Conservation (phyloP, 1,140 invertebrate genomes). For the Maniola jurtina region DNA sequence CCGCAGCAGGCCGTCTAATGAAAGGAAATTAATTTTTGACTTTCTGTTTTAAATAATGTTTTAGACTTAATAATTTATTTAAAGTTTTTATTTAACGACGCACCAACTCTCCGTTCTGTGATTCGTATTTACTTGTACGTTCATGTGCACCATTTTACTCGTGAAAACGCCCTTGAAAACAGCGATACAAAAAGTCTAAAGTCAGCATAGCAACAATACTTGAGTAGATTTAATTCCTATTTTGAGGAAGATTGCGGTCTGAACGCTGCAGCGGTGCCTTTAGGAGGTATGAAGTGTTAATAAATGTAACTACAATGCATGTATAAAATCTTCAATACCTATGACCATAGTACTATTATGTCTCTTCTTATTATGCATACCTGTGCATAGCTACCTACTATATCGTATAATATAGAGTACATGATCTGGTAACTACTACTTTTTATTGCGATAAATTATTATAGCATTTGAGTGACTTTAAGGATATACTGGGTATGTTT, state of each 20-base stretch:
- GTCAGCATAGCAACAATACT: conserved; percentile 76
- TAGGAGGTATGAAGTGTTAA: conserved; percentile 52
- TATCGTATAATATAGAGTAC: background rate
- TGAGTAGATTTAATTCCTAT: conserved; percentile 51
- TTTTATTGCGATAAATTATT: background rate
- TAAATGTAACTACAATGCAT: background rate
- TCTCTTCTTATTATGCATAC: conserved; percentile 23
- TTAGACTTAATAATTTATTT: conserved; percentile 31
- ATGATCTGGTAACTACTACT: background rate
- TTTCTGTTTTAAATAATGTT: conserved; percentile 45
- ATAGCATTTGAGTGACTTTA: background rate
- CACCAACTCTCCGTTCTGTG: conserved; percentile 23
- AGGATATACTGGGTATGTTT: no score
- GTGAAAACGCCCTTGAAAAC: conserved; percentile 71
- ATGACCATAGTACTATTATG: conserved; percentile 27
- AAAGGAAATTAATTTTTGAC: conserved; percentile 50
- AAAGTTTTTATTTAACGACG: conserved; percentile 38
- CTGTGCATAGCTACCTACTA: conserved; percentile 3
- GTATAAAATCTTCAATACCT: conserved; percentile 6
- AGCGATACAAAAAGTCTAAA: conserved; percentile 68
- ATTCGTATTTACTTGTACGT: conserved; percentile 35
- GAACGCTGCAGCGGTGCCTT: conserved; percentile 52
- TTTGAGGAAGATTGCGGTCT: conserved; percentile 46
- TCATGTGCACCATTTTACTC: conserved; percentile 40
- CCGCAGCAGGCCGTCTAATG: conserved; percentile 34